Conservation (phyloP, 2,797 vertebrate genomes). For the Pagetopsis macropterus region DNA sequence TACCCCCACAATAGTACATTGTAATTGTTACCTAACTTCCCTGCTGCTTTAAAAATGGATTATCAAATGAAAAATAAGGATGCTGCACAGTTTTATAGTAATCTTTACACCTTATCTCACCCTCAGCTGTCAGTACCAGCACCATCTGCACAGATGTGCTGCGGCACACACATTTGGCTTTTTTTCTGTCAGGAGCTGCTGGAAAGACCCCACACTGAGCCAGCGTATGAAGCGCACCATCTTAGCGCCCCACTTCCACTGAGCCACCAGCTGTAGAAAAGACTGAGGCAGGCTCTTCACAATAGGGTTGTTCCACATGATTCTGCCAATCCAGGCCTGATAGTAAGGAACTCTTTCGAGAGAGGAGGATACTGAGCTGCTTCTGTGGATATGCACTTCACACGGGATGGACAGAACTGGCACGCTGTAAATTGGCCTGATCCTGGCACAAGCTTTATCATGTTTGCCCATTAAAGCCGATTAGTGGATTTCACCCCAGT, state of each 20-base stretch:
- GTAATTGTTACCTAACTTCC: not conserved
- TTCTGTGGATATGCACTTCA: constrained; percentile 61
- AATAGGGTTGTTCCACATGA: constrained; percentile 65
- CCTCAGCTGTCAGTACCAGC: constrained; percentile 44
- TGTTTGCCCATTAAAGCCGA: constrained; percentile 82
- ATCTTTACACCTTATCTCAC: constrained; percentile 31
- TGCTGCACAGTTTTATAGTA: constrained; percentile 17
- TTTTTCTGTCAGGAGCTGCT: constrained; percentile 50
- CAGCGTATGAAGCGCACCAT: constrained; percentile 44
- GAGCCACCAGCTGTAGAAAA: constrained; percentile 72
- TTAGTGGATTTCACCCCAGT: constrained; percentile 78
- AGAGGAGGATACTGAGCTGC: constrained; percentile 67
- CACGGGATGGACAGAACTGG: constrained; percentile 64
- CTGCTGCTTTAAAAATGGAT: constrained; percentile 4
- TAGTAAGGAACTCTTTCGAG: constrained; percentile 67
- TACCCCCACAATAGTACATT: not conserved
- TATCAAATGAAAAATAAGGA: constrained; percentile 5
- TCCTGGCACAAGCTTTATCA: constrained; percentile 77
- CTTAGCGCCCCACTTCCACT: constrained; percentile 61
- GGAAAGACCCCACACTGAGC: constrained; percentile 76
- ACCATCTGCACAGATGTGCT: constrained; percentile 65
- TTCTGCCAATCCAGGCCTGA: constrained; percentile 62
- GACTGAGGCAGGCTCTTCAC: constrained; percentile 62
- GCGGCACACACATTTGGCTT: constrained; percentile 51
- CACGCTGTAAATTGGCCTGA: constrained; percentile 71